Evolutionary conservation across 1,140 invertebrate species (phyloP), one percentile per base, ranked within the genome.

Genomic region (Tetragonula clypearis): DNA sequence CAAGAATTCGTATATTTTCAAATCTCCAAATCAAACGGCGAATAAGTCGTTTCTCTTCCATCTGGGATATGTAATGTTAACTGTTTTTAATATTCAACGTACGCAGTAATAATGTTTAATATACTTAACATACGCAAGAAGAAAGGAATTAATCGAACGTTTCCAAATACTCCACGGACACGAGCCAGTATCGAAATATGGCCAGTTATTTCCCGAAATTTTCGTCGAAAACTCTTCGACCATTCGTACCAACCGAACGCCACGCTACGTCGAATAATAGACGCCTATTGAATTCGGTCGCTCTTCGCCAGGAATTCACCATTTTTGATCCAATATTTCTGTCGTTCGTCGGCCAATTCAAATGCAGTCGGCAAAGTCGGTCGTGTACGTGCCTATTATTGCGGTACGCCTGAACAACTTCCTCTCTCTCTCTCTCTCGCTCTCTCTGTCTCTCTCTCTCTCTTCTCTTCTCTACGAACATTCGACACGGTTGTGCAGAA

Each of bases 321-420:
- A 53, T 68, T 66, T 79, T 69, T 55, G 65, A 79, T 55, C 26
- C 53, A 79, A 68, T 71, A 71, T 71, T 71, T 79, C 26, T 58
- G 30, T 69, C 65, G 11, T 65, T 35, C 17, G 5, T 19, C 15
- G 14, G n/a, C 1, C 77, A 9, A 66, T 66, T 79, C 41, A 21
- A 30, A 68, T 49, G 49, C 55, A 9, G 4, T 9, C 6, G 11
- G 41, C 9, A 30, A n/a, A 26, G 26, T 56, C 26, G 2, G 6
- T 68, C 19, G 23, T 26, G 23, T 62, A 62, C 60, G 4, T 68
- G 9, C 9, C 26, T 5, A 68, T 30, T 35, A 3, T 17, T 26
- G 6, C 8, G 41, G 6, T 49, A 49, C 41, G 41, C 41, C 6
- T 49, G 41, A 49, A 49, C 6, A 49, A 49, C 41, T 49, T 8